Base-by-base conservation (phyloP, 2,888 invertebrate genomes). In the Thyatira batis region DNA sequence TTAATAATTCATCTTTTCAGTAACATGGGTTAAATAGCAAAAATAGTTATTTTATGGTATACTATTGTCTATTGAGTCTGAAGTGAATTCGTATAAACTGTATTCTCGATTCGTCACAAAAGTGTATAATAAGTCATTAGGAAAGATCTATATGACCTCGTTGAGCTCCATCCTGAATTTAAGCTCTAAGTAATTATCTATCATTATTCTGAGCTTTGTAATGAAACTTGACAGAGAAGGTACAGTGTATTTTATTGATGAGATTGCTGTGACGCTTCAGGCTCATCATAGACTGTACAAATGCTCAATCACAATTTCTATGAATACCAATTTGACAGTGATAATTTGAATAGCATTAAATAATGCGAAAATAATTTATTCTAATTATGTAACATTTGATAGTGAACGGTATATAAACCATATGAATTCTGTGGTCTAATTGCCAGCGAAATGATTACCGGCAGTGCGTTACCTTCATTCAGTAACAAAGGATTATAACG, bases 401-500 rank as follows among this genome's bases (percentile, higher is more conserved):
- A 23, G 13, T 13, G 23, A 23, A 23, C 45, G 23, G 45, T 46
- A 46, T 25, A 46, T 46, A 1, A 25, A 8, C 23, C 11, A 46
- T 39, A 11, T n/a, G n/a, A n/a, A 25, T 46, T 25, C 45, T 8
- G 25, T 17, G 45, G 8, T 48, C 48, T 48, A 48, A 20, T 48
- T 48, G 20, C 2, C 17, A n/a, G 8, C 17, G 23, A 45, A 45
- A 45, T n/a, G 13, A 23, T 45, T 45, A 45, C 23, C 21, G 13
- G n/a, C 13, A 25, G 21, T 45, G 39, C 39, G 62, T 70, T 70
- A 53, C 50, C 46, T 33, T 20, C 11, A 45, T 25, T 28, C 44
- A 8, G 20, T 17, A 33, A 17, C 30, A 39, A 52, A 46, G 46
- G 33, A 33, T 23, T 39, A 45, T 43, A 11, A 25, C 20, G 20